These are phyloP conservation scores for Salvator merianae DNA, from an alignment of 2,113 vertebrate genomes.

Conservation along the genomic window DNA sequence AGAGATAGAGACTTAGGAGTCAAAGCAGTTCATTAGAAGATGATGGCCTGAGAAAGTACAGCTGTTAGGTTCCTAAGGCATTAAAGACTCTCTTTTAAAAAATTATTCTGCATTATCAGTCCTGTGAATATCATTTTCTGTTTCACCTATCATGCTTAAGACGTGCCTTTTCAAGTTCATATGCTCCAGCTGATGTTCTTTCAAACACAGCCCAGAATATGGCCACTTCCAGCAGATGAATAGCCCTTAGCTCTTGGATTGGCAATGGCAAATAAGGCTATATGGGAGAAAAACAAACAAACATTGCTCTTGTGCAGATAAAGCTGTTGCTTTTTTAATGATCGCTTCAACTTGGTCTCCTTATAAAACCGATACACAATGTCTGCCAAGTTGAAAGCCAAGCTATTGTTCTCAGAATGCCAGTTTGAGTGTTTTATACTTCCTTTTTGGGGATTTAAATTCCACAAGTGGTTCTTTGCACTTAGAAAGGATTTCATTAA, in stretches of 20 bases:
- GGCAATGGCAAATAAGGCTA: neutral
- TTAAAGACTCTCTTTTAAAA: neutral
- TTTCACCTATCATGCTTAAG: neutral
- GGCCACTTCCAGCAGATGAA: neutral
- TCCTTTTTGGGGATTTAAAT: constrained; percentile 3
- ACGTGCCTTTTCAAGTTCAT: neutral
- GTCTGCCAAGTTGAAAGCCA: constrained; percentile 21
- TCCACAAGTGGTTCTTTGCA: neutral
- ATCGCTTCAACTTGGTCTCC: neutral
- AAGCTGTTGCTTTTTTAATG: neutral
- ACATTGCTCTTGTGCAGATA: neutral
- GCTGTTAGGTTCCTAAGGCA: neutral
- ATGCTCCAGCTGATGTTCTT: neutral
- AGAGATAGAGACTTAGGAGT: neutral
- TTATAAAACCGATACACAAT: neutral
- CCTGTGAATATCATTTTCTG: neutral
- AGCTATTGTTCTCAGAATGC: neutral
- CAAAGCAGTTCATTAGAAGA: neutral
- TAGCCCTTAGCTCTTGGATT: neutral
- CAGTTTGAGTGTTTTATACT: neutral
- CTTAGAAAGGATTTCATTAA: constrained; percentile 5
- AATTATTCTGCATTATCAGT: neutral
- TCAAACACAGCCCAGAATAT: neutral
- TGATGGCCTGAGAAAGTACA: neutral
- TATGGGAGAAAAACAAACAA: too few species aligned